Evolutionary conservation across 2,113 vertebrate genomes (phyloP).

Genomic region (Gobius niger): DNA sequence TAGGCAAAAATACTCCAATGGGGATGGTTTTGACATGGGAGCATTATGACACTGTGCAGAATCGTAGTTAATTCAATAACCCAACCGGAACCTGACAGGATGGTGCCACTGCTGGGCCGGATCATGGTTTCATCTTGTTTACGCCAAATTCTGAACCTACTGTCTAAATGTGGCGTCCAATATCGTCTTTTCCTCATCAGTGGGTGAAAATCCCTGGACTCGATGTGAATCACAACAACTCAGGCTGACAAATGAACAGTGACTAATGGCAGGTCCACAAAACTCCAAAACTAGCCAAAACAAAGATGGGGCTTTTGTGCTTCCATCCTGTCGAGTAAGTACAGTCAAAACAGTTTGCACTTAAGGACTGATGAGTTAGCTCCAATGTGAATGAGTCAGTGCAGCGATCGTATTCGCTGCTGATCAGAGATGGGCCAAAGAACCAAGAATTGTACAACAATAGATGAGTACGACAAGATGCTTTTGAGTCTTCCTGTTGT

Average conservation of each 20-base stretch:
- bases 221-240: not conserved
- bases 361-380: not conserved
- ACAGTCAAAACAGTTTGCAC: conserved; percentile 3
- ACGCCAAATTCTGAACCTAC: conserved; percentile 2
- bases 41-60: not conserved
- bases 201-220: not conserved
- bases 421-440: not conserved
- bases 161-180: not conserved
- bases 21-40: too few relatives aligned
- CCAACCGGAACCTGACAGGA: not conserved
- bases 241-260: not conserved
- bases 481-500: too few relatives aligned
- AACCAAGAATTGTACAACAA: not conserved
- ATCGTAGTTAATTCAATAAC: not conserved
- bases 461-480: too few relatives aligned
- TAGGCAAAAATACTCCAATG: too few relatives aligned
- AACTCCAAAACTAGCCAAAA: conserved; percentile 6
- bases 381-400: not conserved
- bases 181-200: too few relatives aligned
- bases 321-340: not conserved
- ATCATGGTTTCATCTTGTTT: not conserved
- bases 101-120: not conserved
- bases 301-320: conserved; percentile 6
- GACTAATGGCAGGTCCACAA: not conserved
- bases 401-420: not conserved